phyloP scores from a whole-genome alignment of 1,140 invertebrate species.

The Heliothis subflexa region DNA sequence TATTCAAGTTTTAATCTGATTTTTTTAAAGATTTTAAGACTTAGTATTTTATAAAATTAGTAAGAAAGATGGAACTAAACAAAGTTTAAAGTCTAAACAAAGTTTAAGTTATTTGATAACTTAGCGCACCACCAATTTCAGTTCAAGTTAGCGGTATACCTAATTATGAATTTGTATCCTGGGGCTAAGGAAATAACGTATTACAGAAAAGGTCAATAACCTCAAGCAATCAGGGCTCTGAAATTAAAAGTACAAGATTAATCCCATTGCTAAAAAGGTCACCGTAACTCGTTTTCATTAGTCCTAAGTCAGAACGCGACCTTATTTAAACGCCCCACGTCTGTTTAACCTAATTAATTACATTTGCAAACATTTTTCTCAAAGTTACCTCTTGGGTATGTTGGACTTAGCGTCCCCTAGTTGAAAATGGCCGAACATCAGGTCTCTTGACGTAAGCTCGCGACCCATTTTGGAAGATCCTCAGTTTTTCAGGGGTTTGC shows the following conservation, averaged over 20 bases:
- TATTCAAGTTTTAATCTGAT: too few species aligned
- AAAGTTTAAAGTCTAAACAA: too few species aligned
- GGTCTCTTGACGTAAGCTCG: not conserved
- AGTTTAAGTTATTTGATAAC: not conserved
- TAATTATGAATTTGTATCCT: not conserved
- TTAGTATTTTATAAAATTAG: too few species aligned
- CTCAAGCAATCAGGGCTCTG: not conserved
- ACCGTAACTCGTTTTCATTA: constrained; percentile 29
- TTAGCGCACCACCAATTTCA: not conserved
- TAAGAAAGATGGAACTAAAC: too few species aligned
- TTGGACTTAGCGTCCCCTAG: not conserved
- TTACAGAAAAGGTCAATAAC: not conserved
- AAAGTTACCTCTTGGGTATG: constrained; percentile 9
- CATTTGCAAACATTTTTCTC: constrained; percentile 17
- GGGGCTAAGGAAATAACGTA: not conserved
- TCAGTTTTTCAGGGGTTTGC: too few species aligned
- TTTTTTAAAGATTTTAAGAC: too few species aligned
- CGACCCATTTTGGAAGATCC: not conserved
- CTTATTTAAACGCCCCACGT: constrained; percentile 19
- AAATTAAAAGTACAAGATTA: not conserved
- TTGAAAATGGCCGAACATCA: not conserved
- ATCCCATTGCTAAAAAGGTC: not conserved
- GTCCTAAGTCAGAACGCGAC: constrained; percentile 2
- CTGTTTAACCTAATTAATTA: constrained; percentile 40
- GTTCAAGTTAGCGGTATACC: not conserved